Conservation (phyloP, 2,888 invertebrate genomes). For the Dynastes grantii region DNA sequence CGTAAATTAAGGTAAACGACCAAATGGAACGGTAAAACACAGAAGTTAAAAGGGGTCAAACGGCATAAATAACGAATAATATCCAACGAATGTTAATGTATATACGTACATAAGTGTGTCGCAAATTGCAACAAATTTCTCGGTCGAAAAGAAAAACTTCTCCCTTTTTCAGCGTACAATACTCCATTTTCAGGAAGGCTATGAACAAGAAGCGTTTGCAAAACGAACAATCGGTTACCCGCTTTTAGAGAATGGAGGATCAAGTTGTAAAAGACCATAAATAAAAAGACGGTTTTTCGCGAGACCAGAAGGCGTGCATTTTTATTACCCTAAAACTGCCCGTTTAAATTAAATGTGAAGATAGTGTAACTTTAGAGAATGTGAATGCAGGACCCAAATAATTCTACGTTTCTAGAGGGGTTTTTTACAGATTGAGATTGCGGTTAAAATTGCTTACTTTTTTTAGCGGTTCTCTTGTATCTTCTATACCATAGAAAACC, state of each 20-base stretch:
- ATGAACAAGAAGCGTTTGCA: slow-evolving; percentile 16
- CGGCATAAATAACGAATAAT: slow-evolving; percentile 68
- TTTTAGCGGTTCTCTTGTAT: slow-evolving; percentile 12
- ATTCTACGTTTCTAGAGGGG: slow-evolving; percentile 62
- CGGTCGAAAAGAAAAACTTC: slow-evolving; percentile 69
- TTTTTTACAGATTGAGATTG: slow-evolving; percentile 53
- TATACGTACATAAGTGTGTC: slow-evolving; percentile 65
- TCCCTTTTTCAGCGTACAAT: slow-evolving; percentile 60
- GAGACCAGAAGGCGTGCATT: slow-evolving; percentile 72
- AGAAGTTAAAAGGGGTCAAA: slow-evolving; percentile 68
- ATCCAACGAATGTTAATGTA: slow-evolving; percentile 68
- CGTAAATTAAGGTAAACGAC: slow-evolving; percentile 9
- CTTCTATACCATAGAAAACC: slow-evolving; percentile 9
- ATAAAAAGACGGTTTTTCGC: slow-evolving; percentile 71
- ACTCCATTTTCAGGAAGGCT: slow-evolving; percentile 7
- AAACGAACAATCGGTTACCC: slow-evolving; percentile 50
- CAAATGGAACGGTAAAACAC: background rate
- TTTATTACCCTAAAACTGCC: slow-evolving; percentile 72
- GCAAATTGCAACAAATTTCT: slow-evolving; percentile 70
- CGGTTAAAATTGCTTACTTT: slow-evolving; percentile 41
- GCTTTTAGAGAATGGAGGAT: slow-evolving; percentile 56
- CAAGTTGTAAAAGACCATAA: slow-evolving; percentile 64
- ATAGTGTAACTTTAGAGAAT: slow-evolving; percentile 66
- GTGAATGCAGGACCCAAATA: slow-evolving; percentile 66
- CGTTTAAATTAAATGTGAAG: slow-evolving; percentile 72